Conservation (phyloP, 2,888 invertebrate species). For the Sepioteuthis lessoniana region DNA sequence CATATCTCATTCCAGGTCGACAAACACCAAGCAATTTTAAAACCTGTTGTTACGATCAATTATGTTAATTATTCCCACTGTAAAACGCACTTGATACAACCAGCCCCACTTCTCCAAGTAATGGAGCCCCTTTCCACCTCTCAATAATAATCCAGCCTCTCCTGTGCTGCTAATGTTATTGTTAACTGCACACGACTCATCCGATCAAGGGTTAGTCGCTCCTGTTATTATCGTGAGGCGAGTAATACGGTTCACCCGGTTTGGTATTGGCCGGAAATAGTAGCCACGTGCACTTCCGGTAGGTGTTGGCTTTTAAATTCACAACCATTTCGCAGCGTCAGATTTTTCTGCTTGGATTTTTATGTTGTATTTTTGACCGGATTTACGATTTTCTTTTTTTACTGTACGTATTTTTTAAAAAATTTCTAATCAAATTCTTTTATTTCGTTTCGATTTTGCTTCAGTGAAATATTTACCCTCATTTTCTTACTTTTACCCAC, state of each 20-base stretch:
- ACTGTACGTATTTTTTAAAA: background rate
- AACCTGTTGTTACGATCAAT: constrained; percentile 33
- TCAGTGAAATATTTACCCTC: background rate
- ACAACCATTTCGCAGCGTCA: constrained; percentile 6
- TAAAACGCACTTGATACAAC: background rate
- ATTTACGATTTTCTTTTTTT: background rate
- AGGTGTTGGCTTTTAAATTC: constrained; percentile 8
- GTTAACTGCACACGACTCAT: background rate
- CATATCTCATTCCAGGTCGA: background rate
- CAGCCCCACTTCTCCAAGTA: background rate
- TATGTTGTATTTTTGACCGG: background rate
- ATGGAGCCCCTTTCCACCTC: too few species aligned
- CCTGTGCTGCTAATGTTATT: background rate
- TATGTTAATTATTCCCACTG: constrained; percentile 17
- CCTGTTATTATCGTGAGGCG: too few species aligned
- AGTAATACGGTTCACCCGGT: background rate
- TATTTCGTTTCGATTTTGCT: background rate
- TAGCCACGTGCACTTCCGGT: constrained; percentile 33
- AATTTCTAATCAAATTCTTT: background rate
- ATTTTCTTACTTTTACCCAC: background rate
- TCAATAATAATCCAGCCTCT: background rate
- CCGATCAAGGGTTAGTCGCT: constrained; percentile 10
- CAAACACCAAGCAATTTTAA: background rate
- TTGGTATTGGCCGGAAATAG: background rate
- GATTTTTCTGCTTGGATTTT: constrained; percentile 21